Evolutionary conservation across 2,797 vertebrate genomes (phyloP).

Genomic region (Menidia menidia): DNA sequence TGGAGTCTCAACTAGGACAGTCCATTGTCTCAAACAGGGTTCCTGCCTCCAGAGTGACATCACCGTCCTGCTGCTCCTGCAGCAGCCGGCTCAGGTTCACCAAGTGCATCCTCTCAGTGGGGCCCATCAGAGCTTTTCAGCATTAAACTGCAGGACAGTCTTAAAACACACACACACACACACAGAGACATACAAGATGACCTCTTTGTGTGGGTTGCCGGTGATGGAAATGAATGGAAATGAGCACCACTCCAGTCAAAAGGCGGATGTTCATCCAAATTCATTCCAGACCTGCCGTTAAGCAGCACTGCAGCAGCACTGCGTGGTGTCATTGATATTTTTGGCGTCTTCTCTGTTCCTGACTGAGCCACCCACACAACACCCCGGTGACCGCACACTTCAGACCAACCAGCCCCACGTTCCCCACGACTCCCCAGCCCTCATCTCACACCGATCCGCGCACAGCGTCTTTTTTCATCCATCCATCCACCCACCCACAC

Average conservation of each 20-base stretch:
- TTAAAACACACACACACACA: not conserved
- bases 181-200: not conserved
- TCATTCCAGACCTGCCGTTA: constrained; percentile 30
- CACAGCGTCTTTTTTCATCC: not conserved
- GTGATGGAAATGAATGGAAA: not conserved
- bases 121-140: not conserved
- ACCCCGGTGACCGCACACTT: constrained; percentile 40
- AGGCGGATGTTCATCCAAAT: not conserved
- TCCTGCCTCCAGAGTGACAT: constrained; percentile 72
- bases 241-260: not conserved
- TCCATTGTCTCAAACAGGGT: constrained; percentile 78
- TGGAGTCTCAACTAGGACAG: constrained; percentile 67
- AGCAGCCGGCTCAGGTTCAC: constrained; percentile 36
- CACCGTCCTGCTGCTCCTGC: constrained; percentile 53
- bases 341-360: constrained; percentile 50
- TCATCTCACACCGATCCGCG: constrained; percentile 13
- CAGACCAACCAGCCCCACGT: constrained; percentile 40
- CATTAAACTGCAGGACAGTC: not conserved
- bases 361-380: constrained; percentile 63
- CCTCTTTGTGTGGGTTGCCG: not conserved
- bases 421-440: constrained; percentile 13
- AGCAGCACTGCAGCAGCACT: constrained; percentile 64
- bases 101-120: constrained; percentile 27
- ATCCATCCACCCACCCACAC: not conserved
- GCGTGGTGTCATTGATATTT: constrained; percentile 59